phyloP scores from a whole-genome alignment of 2,113 vertebrate genomes.

The Synodontis membranacea region DNA sequence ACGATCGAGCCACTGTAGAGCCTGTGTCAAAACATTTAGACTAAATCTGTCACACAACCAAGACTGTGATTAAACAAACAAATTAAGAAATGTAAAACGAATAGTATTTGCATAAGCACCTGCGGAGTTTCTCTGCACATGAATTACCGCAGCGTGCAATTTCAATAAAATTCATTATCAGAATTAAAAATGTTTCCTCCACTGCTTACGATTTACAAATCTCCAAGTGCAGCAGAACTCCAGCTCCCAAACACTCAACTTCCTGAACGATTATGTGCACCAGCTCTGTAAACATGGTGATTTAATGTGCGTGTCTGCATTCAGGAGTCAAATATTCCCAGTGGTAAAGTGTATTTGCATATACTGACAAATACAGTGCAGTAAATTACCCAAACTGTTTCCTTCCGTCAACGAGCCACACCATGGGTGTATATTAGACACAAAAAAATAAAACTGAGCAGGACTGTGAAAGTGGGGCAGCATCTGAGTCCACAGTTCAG shows the following conservation, averaged over 20 bases:
- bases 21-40: background rate
- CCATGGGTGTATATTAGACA: background rate
- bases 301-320: background rate
- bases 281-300: background rate
- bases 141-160: background rate
- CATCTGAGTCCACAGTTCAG: too few species aligned
- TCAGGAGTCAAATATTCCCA: constrained; percentile 1
- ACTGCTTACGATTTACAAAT: background rate
- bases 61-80: background rate
- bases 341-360: background rate
- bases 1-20: background rate
- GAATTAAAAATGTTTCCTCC: background rate
- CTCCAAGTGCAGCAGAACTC: background rate
- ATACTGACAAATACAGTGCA: background rate
- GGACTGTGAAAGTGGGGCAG: background rate
- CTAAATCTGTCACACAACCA: background rate
- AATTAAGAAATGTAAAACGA: background rate
- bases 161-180: background rate
- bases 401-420: background rate
- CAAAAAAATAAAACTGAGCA: background rate
- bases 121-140: background rate
- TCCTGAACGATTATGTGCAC: background rate
- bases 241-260: background rate
- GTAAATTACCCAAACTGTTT: background rate
- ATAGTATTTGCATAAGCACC: too few species aligned